Conservation (phyloP, 2,888 invertebrate genomes). For the Anodontia alba region DNA sequence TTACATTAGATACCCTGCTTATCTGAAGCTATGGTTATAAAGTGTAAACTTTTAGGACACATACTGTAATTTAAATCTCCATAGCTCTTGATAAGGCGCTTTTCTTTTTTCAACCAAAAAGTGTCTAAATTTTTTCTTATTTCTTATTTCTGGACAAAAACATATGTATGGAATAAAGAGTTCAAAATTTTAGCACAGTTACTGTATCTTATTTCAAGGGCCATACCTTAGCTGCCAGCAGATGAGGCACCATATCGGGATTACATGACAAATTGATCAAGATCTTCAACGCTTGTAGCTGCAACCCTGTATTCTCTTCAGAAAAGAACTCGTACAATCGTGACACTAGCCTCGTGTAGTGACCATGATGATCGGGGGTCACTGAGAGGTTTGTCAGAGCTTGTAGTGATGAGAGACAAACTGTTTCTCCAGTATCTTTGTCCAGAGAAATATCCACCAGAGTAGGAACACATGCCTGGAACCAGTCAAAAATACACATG, state of each 20-base stretch:
- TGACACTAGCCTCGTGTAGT: slow-evolving; percentile 86
- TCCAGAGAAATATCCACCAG: slow-evolving; percentile 85
- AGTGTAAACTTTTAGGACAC: too few relatives aligned
- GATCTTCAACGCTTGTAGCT: slow-evolving; percentile 87
- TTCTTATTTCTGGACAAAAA: too few relatives aligned
- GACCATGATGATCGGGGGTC: slow-evolving; percentile 85
- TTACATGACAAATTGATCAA: slow-evolving; percentile 88
- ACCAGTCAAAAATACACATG: background rate
- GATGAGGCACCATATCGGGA: slow-evolving; percentile 87
- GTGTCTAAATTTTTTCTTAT: too few relatives aligned
- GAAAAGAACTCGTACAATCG: slow-evolving; percentile 86
- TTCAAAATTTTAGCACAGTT: too few relatives aligned
- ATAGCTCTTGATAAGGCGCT: too few relatives aligned
- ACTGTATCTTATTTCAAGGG: too few relatives aligned
- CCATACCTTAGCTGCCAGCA: slow-evolving; percentile 87
- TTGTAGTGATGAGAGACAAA: slow-evolving; percentile 86
- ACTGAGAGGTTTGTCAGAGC: slow-evolving; percentile 87
- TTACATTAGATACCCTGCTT: too few relatives aligned
- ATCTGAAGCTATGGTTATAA: too few relatives aligned
- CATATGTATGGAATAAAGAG: too few relatives aligned
- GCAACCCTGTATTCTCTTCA: slow-evolving; percentile 83
- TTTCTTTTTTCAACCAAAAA: too few relatives aligned
- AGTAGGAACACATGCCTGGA: slow-evolving; percentile 85
- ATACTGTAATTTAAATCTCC: too few relatives aligned
- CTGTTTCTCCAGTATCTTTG: slow-evolving; percentile 84